Conservation (phyloP, 1,140 invertebrate genomes). For the Tenebrio molitor region DNA sequence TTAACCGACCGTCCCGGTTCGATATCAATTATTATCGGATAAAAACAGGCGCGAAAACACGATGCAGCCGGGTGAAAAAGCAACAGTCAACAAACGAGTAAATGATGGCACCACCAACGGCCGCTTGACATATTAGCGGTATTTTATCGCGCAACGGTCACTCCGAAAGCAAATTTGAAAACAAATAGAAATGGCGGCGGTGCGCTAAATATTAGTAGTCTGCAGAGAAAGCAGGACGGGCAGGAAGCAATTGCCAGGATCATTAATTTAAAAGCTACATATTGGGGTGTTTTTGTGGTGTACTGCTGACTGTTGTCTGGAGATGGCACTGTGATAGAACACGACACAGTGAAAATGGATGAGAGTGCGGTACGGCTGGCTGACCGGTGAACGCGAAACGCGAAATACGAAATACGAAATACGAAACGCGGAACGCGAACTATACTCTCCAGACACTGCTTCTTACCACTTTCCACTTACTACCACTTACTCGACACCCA, state of each 20-base stretch:
- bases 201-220: slow-evolving; percentile 62
- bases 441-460: background rate
- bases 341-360: slow-evolving; percentile 65
- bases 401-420: slow-evolving; percentile 18
- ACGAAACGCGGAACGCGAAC: slow-evolving; percentile 5
- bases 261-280: slow-evolving; percentile 68
- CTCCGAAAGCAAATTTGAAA: slow-evolving; percentile 64
- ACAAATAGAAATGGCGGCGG: slow-evolving; percentile 63
- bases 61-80: slow-evolving; percentile 48
- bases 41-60: slow-evolving; percentile 28
- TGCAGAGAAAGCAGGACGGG: slow-evolving; percentile 59
- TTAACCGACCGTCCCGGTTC: slow-evolving; percentile 41
- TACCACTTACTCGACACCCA: slow-evolving; percentile 21
- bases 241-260: slow-evolving; percentile 66
- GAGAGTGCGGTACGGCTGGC: slow-evolving; percentile 57
- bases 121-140: slow-evolving; percentile 62
- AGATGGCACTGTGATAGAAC: slow-evolving; percentile 68
- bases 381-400: slow-evolving; percentile 29
- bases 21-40: too few relatives aligned
- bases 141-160: slow-evolving; percentile 62
- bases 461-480: slow-evolving; percentile 6
- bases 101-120: slow-evolving; percentile 61
- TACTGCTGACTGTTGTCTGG: slow-evolving; percentile 67
- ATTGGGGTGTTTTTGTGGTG: slow-evolving; percentile 67
- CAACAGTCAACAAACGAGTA: slow-evolving; percentile 62